Percentiles rank a stretch among this genome's conserved stretches.
Conservation (phyloP, 2,888 invertebrate genomes). For the Euplexia lucipara region DNA sequence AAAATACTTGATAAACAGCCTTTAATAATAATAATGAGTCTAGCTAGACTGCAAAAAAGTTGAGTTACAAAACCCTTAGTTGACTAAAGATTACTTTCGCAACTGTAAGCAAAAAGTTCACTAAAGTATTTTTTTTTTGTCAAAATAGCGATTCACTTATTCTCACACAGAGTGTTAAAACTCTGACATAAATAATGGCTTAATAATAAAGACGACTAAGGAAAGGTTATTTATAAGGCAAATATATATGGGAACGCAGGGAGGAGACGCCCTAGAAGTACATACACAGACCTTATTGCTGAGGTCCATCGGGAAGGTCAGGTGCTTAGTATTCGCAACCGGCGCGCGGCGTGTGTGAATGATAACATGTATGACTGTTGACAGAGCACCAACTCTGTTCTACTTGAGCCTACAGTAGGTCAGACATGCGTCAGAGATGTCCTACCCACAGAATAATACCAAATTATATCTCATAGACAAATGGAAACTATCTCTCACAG, state of each 20-base stretch:
- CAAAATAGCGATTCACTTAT: slow-evolving; percentile 1
- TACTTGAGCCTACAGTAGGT: too few relatives aligned
- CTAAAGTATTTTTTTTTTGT: slow-evolving; percentile 29
- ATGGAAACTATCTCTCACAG: slow-evolving; percentile 44
- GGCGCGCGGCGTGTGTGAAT: too few relatives aligned
- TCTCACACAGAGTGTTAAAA: slow-evolving; percentile 8
- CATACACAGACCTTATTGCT: too few relatives aligned
- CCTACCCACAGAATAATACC: slow-evolving; percentile 13
- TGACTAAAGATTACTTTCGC: slow-evolving; percentile 23
- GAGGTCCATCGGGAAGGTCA: too few relatives aligned
- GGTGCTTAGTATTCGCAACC: too few relatives aligned
- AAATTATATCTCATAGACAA: slow-evolving; percentile 26
- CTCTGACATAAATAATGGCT: slow-evolving; percentile 7
- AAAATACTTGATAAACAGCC: neutral
- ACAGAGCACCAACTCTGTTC: too few relatives aligned
- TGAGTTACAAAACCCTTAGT: slow-evolving; percentile 11
- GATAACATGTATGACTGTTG: too few relatives aligned
- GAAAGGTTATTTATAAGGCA: too few relatives aligned
- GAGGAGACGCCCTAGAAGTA: too few relatives aligned
- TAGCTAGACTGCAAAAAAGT: slow-evolving; percentile 16
- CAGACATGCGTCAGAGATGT: too few relatives aligned
- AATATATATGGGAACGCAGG: too few relatives aligned
- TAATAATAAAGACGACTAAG: too few relatives aligned
- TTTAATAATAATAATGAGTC: slow-evolving; percentile 13
- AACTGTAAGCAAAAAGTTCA: slow-evolving; percentile 18